phyloP scores from a whole-genome alignment of 2,113 vertebrate genomes.

The Drymodes brunneopygia region DNA sequence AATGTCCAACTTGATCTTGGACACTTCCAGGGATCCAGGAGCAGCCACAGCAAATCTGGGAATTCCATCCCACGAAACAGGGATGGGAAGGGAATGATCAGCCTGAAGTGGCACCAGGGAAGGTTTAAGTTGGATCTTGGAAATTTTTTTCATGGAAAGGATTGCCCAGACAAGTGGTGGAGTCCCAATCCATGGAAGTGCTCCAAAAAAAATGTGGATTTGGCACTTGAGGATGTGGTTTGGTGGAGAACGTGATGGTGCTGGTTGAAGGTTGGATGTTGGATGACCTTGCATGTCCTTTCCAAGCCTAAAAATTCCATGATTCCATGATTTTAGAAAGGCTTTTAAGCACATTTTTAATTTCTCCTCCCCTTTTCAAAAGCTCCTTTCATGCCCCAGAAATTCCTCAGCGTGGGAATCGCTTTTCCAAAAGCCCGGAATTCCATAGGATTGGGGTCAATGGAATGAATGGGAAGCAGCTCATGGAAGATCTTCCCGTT shows the following conservation, averaged over 20 bases:
- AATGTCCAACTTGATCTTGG: background rate
- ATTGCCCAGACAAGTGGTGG: background rate
- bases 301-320: background rate
- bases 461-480: background rate
- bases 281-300: background rate
- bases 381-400: too few relatives aligned
- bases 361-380: background rate
- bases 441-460: background rate
- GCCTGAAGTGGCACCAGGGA: too few relatives aligned
- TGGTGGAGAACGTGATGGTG: background rate
- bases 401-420: background rate
- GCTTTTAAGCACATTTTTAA: accelerated
- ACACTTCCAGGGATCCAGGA: background rate
- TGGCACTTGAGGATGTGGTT: background rate
- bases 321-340: too few relatives aligned
- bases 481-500: background rate
- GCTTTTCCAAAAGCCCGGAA: background rate
- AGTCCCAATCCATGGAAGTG: background rate
- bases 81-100: background rate
- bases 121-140: background rate
- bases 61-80: background rate
- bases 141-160: background rate
- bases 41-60: background rate
- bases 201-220: background rate
- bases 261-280: too few relatives aligned